Evolutionary conservation across 2,797 vertebrate genomes (phyloP).

Genomic region (Silurus lanzhouensis): DNA sequence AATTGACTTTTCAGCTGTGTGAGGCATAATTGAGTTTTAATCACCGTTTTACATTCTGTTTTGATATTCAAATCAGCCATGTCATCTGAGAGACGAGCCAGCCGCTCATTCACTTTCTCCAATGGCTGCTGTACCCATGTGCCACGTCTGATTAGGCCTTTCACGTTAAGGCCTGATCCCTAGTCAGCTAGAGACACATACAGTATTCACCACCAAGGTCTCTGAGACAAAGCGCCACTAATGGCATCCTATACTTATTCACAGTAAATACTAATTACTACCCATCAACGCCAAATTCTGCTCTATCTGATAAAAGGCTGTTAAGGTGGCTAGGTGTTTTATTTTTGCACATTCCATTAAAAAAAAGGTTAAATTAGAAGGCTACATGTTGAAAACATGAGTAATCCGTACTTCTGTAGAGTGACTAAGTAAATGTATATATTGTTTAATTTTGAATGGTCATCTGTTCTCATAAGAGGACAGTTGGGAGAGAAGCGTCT

Average conservation of each 20-base stretch:
- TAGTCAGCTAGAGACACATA: constrained; percentile 26
- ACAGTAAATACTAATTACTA: constrained; percentile 58
- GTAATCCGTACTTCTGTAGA: not conserved
- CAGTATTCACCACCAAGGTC: constrained; percentile 43
- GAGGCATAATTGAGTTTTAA: constrained; percentile 75
- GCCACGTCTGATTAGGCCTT: constrained; percentile 44
- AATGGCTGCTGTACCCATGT: constrained; percentile 24
- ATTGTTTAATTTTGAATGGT: not conserved
- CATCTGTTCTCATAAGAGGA: constrained; percentile 7
- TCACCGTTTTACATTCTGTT: constrained; percentile 75
- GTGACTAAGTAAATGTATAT: not conserved
- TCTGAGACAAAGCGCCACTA: constrained; percentile 50
- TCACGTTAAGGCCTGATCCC: constrained; percentile 41
- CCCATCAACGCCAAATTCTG: constrained; percentile 33
- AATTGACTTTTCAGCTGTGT: constrained; percentile 70
- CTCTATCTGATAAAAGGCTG: constrained; percentile 12
- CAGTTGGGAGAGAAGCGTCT: constrained; percentile 28
- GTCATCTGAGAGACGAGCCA: constrained; percentile 61
- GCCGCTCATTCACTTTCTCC: constrained; percentile 32
- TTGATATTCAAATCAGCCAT: constrained; percentile 75
- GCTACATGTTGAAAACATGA: not conserved
- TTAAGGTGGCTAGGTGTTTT: constrained; percentile 51
- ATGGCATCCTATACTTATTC: constrained; percentile 51
- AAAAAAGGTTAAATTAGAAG: constrained; percentile 5
- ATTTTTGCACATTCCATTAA: constrained; percentile 39